A percentile compares a stretch with the other conserved stretches of the same genome.
These are phyloP conservation scores for Rutilus rutilus DNA, from an alignment of 2,113 vertebrate genomes.

Conservation along the genomic window DNA sequence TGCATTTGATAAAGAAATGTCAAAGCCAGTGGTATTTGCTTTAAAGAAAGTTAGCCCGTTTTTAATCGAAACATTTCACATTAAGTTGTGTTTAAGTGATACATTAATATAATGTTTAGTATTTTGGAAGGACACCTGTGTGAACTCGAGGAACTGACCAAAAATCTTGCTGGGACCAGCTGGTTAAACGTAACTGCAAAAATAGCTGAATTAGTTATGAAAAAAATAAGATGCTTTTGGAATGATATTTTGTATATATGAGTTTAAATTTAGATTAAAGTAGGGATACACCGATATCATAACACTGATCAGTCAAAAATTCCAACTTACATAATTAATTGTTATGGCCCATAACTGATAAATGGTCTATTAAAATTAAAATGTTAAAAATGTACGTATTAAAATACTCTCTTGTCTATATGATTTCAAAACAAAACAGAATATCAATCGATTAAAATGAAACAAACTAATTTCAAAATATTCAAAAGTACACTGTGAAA, in stretches of 20 bases:
- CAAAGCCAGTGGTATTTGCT: not conserved
- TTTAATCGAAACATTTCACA: not conserved
- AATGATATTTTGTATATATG: not conserved
- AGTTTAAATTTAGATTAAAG: not conserved
- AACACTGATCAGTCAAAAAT: not conserved
- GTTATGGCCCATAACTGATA: not conserved
- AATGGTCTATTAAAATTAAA: not conserved
- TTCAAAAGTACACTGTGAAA: not conserved
- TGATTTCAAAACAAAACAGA: not conserved
- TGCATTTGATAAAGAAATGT: not conserved
- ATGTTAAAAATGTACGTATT: too few relatives aligned
- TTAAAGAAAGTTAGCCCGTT: not conserved
- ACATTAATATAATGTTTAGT: not conserved
- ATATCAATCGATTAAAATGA: not conserved
- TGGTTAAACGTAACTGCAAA: not conserved
- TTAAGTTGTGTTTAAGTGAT: not conserved
- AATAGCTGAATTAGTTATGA: not conserved
- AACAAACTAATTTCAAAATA: not conserved
- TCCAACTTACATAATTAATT: not conserved
- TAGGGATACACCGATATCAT: not conserved
- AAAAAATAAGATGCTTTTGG: not conserved
- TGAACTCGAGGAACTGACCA: constrained; percentile 3
- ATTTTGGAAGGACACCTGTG: not conserved
- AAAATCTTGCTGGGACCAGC: not conserved
- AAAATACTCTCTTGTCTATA: too few relatives aligned